Percentiles rank a stretch among this genome's conserved stretches.
phyloP scores from a whole-genome alignment of 2,113 vertebrate genomes.

The Lutjanus erythropterus region DNA sequence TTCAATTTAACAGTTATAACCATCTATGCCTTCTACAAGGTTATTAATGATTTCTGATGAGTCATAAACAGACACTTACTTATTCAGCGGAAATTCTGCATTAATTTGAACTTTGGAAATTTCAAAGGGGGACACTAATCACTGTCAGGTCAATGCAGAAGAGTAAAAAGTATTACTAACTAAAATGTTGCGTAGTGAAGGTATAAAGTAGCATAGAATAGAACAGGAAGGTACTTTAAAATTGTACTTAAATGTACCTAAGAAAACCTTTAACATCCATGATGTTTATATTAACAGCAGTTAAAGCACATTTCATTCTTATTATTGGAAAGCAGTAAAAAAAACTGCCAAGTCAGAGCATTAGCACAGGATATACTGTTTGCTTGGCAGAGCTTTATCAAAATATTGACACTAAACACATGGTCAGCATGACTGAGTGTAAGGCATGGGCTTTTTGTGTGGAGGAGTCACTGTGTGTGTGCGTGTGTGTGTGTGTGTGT shows the following conservation, averaged over 20 bases:
- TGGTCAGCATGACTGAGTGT: constrained; percentile 24
- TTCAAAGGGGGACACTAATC: too few relatives aligned
- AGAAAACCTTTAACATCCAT: neutral
- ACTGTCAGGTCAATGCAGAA: neutral
- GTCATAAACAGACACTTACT: too few relatives aligned
- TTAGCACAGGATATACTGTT: constrained; percentile 38
- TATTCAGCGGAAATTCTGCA: too few relatives aligned
- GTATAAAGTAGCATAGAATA: neutral
- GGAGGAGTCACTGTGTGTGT: constrained; percentile 30
- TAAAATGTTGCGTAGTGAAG: neutral
- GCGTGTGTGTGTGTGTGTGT: constrained; percentile 53
- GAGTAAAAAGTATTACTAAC: neutral
- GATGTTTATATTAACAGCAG: constrained; percentile 1
- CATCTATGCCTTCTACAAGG: too few relatives aligned
- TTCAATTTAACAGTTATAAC: too few relatives aligned
- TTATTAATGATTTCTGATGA: too few relatives aligned
- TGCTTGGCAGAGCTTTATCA: constrained; percentile 32
- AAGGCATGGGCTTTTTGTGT: constrained; percentile 42
- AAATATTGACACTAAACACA: constrained; percentile 64
- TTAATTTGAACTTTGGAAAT: too few relatives aligned
- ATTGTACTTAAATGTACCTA: neutral
- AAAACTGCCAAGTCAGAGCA: constrained; percentile 7
- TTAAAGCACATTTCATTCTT: constrained; percentile 20
- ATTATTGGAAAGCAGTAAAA: constrained; percentile 24
- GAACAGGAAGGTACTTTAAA: neutral